A percentile compares a stretch with the other conserved stretches of the same genome.
phyloP scores from a whole-genome alignment of 2,797 vertebrate genomes.

The Ibycter americanus region DNA sequence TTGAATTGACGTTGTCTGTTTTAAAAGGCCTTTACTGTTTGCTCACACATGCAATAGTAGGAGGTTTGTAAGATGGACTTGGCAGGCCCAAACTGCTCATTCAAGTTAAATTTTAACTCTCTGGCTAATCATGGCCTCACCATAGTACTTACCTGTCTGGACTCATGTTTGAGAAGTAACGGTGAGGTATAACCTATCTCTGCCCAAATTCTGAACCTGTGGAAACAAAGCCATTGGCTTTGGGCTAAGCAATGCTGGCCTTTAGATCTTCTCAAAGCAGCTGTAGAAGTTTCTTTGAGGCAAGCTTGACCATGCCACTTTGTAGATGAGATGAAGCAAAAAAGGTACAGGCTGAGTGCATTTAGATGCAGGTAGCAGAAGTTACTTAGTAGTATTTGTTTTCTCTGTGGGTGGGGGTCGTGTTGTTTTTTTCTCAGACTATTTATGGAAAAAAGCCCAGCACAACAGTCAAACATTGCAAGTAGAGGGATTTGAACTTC shows the following conservation, averaged over 20 bases:
- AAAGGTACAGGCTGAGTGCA: not conserved
- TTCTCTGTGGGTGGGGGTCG: not conserved
- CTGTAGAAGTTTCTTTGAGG: not conserved
- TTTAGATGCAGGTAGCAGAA: not conserved
- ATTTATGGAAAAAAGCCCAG: not conserved
- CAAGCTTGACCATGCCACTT: not conserved
- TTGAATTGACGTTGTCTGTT: not conserved
- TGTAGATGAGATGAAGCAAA: not conserved
- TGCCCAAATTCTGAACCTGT: not conserved
- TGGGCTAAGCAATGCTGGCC: not conserved
- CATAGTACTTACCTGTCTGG: not conserved
- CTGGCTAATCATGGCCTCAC: not conserved
- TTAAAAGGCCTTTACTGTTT: not conserved
- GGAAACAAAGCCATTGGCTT: not conserved
- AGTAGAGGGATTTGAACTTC: not conserved
- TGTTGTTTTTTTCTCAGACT: not conserved
- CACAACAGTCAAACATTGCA: not conserved
- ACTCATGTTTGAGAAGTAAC: not conserved
- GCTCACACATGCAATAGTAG: not conserved
- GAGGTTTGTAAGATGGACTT: not conserved
- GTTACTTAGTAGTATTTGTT: not conserved
- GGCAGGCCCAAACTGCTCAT: not conserved
- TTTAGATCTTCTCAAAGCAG: not conserved
- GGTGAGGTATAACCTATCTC: not conserved
- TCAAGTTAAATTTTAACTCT: not conserved